These are phyloP conservation scores for Theonella swinhoei DNA, from an alignment of 37 sponge, comb jelly and placozoan genomes.

Conservation along the genomic window DNA sequence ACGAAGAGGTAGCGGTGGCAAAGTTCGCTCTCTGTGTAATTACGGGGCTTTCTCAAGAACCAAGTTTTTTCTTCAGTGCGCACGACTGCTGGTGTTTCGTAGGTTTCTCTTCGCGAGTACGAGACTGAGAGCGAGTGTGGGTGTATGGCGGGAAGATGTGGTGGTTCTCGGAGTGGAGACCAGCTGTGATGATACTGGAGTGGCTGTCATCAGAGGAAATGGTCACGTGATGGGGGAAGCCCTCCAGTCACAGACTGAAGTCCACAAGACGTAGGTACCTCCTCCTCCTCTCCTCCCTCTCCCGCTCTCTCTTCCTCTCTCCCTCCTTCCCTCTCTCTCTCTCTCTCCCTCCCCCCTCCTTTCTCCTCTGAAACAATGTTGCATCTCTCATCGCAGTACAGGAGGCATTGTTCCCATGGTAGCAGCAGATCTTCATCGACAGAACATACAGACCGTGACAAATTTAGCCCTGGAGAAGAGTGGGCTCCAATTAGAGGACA, in stretches of 20 bases:
- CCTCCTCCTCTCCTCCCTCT: neutral
- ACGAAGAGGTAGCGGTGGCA: too few species aligned
- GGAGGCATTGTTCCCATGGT: slow-evolving; percentile 66
- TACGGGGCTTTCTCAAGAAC: too few species aligned
- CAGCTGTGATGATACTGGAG: slow-evolving; percentile 88
- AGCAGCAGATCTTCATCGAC: slow-evolving; percentile 53
- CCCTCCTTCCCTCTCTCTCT: slow-evolving; percentile 17
- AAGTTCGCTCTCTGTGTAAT: too few species aligned
- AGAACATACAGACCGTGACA: slow-evolving; percentile 49
- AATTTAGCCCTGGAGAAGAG: slow-evolving; percentile 46
- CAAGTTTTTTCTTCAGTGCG: too few species aligned
- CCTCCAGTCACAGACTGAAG: slow-evolving; percentile 42
- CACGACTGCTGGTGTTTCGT: too few species aligned
- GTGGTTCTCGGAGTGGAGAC: slow-evolving; percentile 82
- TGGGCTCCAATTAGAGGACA: slow-evolving; percentile 51
- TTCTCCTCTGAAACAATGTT: too few species aligned
- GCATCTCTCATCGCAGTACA: slow-evolving; percentile 35
- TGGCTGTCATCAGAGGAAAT: slow-evolving; percentile 57
- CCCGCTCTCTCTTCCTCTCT: too few species aligned
- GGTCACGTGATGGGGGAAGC: slow-evolving; percentile 58
- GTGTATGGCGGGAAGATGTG: neutral
- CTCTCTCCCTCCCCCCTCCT: slow-evolving; percentile 2
- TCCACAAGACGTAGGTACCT: slow-evolving; percentile 41
- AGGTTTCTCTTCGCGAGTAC: too few species aligned
- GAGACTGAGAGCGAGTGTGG: too few species aligned